Evolutionary conservation across 2,797 vertebrate genomes (phyloP), one percentile per base, ranked within the genome.

Genomic region (Gallinago stenura): DNA sequence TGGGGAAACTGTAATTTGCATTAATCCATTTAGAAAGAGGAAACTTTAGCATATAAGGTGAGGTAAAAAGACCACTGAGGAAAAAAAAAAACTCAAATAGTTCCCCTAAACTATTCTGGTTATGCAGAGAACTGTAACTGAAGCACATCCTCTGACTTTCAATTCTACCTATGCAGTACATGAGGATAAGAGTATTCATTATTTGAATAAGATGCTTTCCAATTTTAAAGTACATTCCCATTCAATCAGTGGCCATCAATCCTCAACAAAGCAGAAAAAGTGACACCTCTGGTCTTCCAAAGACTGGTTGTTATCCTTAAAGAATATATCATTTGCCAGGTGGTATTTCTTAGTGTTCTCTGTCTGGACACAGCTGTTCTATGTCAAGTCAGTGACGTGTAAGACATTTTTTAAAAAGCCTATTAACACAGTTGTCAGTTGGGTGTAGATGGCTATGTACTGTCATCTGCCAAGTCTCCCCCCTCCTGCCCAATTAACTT

Each of bases 381-480:
- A 10, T 94, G 95, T 97, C 95, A 95, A 95, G 83, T 19, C 83
- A 88, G 58, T 96, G 97, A 98, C 61, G n/a, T 97, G 90, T 79
- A 93, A 96, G 85, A 96, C 80, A 80, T 95, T 97, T 94, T 94
- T 91, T 82, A 92, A 97, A 94, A 97, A 95, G 90, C 83, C 64
- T 62, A 78, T 96, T 97, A 95, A 90, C 92, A 92, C 64, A 68
- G 71, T 85, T 92, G 95, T 92, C 97, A 95, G 66, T 90, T 89
- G 90, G 97, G 92, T 95, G 95, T 97, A 93, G 95, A 96, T 86
- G 66, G 85, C 73, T 93, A 88, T 78, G 48, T 88, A 78, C 61
- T 81, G 81, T 78, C 96, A 87, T 98, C 97, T 97, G 97, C 96
- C 95, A 96, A 97, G 82, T 87, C 68, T 83, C 35, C 84, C 64